Evolutionary conservation across 2,888 invertebrate species (phyloP), one percentile per base, ranked within the genome.

Genomic region (Encarsia formosa): DNA sequence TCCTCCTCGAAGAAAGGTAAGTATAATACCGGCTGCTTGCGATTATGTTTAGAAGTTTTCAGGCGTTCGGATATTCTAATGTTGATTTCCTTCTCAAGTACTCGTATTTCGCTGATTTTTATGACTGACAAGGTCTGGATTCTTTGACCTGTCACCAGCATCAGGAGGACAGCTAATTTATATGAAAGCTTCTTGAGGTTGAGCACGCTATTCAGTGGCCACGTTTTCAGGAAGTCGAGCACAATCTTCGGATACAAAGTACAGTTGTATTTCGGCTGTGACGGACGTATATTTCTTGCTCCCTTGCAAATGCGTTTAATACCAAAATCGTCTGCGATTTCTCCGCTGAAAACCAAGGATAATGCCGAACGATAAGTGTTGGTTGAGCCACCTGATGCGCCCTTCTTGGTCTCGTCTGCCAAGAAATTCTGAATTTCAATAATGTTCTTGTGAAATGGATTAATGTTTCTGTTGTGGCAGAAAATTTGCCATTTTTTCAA

Each of bases 241-340:
- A 60, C 54, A 3, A 40, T 18, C n/a, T 44, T 15, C 4, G 56
- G 52, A 13, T 59, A 47, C 56, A 57, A 61, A 5, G 51, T 53
- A 11, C 18, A 31, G 9, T 53, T 39, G 22, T 59, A 59, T 34
- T 52, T 58, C 0, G 57, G 52, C 19, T 13, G 39, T 9, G 38
- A 18, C 1, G 59, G 61, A n/a, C 47, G 23, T 16, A 43, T 5
- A 8, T 43, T 49, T 3, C 32, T 34, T 4, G 35, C 44, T 2
- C 55, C 59, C 18, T 53, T 58, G 15, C 35, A 58, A 43, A 59
- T 41, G 4, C 22, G 4, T 4, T 32, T 31, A 1, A 34, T 22
- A 9, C 32, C 35, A 18, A 13, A 15, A 3, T 44, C 35, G 16
- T 19, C 6, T 11, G 22, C 35, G 15, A 44, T 32, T 13, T 44